Conservation (phyloP, 1,140 invertebrate genomes). For the Drosophila pruinosa region DNA sequence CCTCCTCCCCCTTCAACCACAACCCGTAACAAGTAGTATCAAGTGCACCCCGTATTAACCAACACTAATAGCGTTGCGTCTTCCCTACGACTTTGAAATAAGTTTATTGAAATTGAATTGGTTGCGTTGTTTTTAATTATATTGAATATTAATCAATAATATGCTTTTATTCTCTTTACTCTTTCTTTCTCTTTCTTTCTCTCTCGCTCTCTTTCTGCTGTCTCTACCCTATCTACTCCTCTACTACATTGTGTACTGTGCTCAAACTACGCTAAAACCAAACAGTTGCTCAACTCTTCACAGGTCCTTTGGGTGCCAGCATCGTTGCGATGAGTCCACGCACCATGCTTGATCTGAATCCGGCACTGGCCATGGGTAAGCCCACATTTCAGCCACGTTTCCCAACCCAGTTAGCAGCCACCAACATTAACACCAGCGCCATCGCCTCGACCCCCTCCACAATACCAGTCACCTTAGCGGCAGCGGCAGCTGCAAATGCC, state of each 20-base stretch:
- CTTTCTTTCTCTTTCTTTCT: constrained; percentile 23
- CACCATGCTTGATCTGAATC: constrained; percentile 81
- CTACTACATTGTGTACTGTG: neutral
- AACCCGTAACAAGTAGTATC: constrained; percentile 43
- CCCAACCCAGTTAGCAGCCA: constrained; percentile 67
- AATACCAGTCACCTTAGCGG: neutral
- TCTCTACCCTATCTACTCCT: constrained; percentile 46
- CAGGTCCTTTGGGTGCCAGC: constrained; percentile 82
- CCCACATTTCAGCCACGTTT: constrained; percentile 80
- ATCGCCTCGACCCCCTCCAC: neutral
- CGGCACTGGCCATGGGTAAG: constrained; percentile 80
- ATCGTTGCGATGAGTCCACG: constrained; percentile 82
- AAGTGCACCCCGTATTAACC: constrained; percentile 67
- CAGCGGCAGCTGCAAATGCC: constrained; percentile 24
- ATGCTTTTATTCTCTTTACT: constrained; percentile 47
- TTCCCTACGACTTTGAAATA: constrained; percentile 47
- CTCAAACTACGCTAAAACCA: constrained; percentile 51
- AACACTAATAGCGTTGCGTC: constrained; percentile 48
- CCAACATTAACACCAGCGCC: constrained; percentile 10
- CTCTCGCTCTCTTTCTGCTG: constrained; percentile 38
- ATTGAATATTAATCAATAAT: constrained; percentile 56
- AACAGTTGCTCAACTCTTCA: constrained; percentile 79
- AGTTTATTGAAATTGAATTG: constrained; percentile 51
- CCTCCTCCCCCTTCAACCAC: neutral
- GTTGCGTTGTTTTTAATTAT: constrained; percentile 8